Base-by-base conservation (phyloP, 1,140 invertebrate genomes). In the Drosophila malerkotliana region DNA sequence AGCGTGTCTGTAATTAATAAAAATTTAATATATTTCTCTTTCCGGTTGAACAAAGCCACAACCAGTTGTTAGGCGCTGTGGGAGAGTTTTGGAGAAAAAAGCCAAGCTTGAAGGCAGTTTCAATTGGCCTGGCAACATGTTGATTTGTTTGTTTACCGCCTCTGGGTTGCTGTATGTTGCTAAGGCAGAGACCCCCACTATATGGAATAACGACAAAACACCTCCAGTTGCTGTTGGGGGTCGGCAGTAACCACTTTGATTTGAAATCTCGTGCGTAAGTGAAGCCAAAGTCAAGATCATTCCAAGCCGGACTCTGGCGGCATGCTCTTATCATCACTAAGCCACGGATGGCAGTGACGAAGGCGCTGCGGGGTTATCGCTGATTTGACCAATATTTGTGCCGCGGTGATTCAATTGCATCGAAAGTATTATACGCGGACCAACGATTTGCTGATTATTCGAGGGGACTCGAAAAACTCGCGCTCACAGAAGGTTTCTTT, bases 61-160 rank as follows among this genome's bases (percentile, higher is more conserved):
- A 59, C 58, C 51, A 62, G 51, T 54, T 54, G 49, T 12, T 62
- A 54, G 53, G 18, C 12, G 14, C 6, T 6, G 4, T 18, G 48
- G 24, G 24, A 68, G 66, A 55, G 62, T 44, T 44, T 68, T 32
- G 18, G 24, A 15, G 37, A 44, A 14, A 37, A 10, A 10, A 24
- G n/a, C n/a, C 10, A 10, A 15, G 51, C 37, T 48, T 32, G 18
- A 34, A 21, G 15, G 44, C 34, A 24, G 34, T 10, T 32, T 75
- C 56, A 77, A 77, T 85, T 82, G 61, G 62, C 82, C 58, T 87
- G 83, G 83, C 83, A 88, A 87, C 82, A 64, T 82, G 76, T 82
- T 71, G 72, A 55, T 8, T 68, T 54, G 75, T 72, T 77, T 77
- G 53, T 54, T 75, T 76, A 8, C 14, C 15, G 41, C 41, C 32